Base-by-base conservation (phyloP, 1,140 invertebrate species). In the Chelonus insularis region DNA sequence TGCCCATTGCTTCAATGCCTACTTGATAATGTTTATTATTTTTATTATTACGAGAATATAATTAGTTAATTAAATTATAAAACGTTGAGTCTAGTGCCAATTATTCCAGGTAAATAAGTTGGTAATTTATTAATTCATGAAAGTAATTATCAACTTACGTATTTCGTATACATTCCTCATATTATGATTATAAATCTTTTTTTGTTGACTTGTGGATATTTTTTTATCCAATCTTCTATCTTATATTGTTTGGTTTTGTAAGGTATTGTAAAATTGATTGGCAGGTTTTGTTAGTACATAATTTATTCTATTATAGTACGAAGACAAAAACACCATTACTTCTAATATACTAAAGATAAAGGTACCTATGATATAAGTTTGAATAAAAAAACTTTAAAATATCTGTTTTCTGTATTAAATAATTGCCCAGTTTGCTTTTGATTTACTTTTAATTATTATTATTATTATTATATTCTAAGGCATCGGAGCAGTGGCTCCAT, bases 331-430 rank as follows among this genome's bases (percentile, higher is more conserved):
- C 43, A 20, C 43, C 43, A 45, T 45, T 16, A 16, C 21, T 23
- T 21, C 29, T 25, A 45, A 57, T 14, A 32, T 20, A 43, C 45
- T 36, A 60, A 37, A 8, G 39, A 51, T 8, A 9, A 39, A 59
- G 36, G 5, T 4, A 51, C n/a, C n/a, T n/a, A 16, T 11, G 11
- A 34, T n/a, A n/a, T 16, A 48, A 29, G 4, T 21, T 25, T 54
- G 9, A 37, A 52, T 48, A 41, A 64, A 60, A 56, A 57, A 64
- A 9, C 14, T 3, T 39, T 39, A n/a, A 39, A 39, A 39, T 39
- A 39, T 39, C 14, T 39, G 14, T 39, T 4, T n/a, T 39, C 14
- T 39, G 37, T 39, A 39, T 39, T 39, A 12, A 12, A 39, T 39
- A n/a, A n/a, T n/a, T n/a, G n/a, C n/a, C n/a, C n/a, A n/a, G n/a